Conservation (phyloP, 2,888 invertebrate species). For the Euplagia quadripunctaria region DNA sequence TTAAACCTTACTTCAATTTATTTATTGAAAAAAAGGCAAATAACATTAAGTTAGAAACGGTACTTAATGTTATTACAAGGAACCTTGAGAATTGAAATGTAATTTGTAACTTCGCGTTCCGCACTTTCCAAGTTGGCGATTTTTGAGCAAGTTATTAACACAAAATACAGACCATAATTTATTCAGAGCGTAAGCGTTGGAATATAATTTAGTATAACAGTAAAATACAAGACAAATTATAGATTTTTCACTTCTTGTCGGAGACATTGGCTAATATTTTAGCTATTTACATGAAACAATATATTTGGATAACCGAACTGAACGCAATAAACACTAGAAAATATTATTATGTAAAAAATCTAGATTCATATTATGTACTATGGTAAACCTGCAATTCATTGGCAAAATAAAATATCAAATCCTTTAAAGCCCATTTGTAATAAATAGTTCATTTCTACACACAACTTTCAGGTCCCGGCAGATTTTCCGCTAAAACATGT, state of each 20-base stretch:
- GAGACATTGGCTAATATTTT: constrained; percentile 27
- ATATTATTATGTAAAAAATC: constrained; percentile 39
- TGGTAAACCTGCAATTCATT: constrained; percentile 54
- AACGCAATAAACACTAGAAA: constrained; percentile 5
- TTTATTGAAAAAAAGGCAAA: neutral
- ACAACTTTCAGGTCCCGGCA: constrained; percentile 96
- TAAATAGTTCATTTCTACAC: constrained; percentile 82
- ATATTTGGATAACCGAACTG: constrained; percentile 4
- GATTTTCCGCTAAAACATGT: constrained; percentile 93
- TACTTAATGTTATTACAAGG: constrained; percentile 41
- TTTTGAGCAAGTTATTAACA: constrained; percentile 54
- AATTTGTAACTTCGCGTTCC: constrained; percentile 44
- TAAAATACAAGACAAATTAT: constrained; percentile 34
- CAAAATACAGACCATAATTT: constrained; percentile 42
- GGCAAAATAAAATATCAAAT: constrained; percentile 50
- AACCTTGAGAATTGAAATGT: constrained; percentile 50
- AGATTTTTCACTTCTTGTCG: constrained; percentile 12
- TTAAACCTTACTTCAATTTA: neutral
- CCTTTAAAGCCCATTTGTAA: constrained; percentile 34
- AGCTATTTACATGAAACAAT: constrained; percentile 20
- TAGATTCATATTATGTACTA: constrained; percentile 41
- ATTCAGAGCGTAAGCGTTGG: neutral
- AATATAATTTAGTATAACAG: constrained; percentile 26
- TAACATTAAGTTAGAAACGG: constrained; percentile 6
- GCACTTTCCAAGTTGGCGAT: constrained; percentile 42